Evolutionary conservation across 1,140 invertebrate genomes (phyloP).

Genomic region (Diprion similis): DNA sequence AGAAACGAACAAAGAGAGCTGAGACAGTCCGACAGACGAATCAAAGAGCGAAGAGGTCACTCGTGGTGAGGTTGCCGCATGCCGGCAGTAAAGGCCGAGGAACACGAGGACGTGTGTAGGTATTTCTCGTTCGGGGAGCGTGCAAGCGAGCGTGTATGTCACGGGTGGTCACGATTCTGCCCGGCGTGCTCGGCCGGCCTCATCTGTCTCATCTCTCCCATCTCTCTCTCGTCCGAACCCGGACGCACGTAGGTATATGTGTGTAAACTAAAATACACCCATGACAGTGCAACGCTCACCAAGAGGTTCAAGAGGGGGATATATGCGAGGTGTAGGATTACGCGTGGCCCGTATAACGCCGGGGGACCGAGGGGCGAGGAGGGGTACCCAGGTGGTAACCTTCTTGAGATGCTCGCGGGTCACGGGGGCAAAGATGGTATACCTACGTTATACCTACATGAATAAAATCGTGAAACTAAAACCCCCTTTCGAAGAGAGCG

Average conservation of each 20-base stretch:
- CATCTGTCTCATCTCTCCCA: constrained; percentile 4
- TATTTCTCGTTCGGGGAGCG: not conserved
- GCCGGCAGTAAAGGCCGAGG: not conserved
- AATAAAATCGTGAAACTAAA: not conserved
- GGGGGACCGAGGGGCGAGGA: not conserved
- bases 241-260: not conserved
- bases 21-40: not conserved
- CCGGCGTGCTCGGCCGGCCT: constrained; percentile 2
- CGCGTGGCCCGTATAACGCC: not conserved
- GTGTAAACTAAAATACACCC: not conserved
- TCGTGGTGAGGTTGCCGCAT: not conserved
- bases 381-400: not conserved
- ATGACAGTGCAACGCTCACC: too few species aligned
- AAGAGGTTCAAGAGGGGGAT: too few species aligned
- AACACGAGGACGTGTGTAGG: not conserved
- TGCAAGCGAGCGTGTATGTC: constrained; percentile 4
- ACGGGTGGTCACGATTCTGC: constrained; percentile 4
- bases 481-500: not conserved
- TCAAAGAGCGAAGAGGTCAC: not conserved
- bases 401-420: not conserved
- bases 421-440: not conserved
- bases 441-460: not conserved
- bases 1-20: not conserved
- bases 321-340: constrained; percentile 1
- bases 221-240: constrained; percentile 6